phyloP scores from a whole-genome alignment of 2,113 vertebrate species.

The Diadophis punctatus region DNA sequence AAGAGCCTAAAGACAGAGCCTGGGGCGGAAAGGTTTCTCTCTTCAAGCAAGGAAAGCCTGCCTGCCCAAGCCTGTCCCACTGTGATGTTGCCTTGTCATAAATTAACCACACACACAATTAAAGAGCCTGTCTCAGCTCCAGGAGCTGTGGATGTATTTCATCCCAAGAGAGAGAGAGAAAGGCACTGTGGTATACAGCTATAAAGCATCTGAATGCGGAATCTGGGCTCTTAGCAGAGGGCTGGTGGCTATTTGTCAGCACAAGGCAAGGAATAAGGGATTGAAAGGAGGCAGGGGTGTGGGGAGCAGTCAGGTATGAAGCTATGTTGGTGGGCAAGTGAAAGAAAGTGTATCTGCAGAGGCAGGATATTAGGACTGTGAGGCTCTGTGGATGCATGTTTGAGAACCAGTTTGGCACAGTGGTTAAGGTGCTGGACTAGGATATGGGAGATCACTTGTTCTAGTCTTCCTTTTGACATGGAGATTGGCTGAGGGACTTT shows the following conservation, averaged over 20 bases:
- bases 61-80: not conserved
- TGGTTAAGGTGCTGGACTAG: not conserved
- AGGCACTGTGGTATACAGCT: conserved; percentile 13
- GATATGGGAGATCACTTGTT: not conserved
- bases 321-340: not conserved
- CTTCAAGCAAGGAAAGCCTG: not conserved
- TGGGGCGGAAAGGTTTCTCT: not conserved
- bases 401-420: not conserved
- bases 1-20: not conserved
- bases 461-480: not conserved
- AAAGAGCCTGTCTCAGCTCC: conserved; percentile 39
- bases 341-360: not conserved
- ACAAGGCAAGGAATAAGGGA: not conserved
- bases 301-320: not conserved
- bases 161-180: not conserved
- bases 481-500: not conserved
- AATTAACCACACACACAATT: conserved; percentile 25
- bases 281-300: not conserved
- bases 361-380: not conserved
- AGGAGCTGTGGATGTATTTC: conserved; percentile 47
- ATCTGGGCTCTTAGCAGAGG: conserved; percentile 16
- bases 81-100: not conserved
- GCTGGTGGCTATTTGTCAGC: conserved; percentile 13
- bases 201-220: conserved; percentile 46
- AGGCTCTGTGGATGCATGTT: no score